Percentiles rank a stretch among this genome's conserved stretches.
These are phyloP conservation scores for Centrocercus urophasianus DNA, from an alignment of 2,113 vertebrate species.

Conservation along the genomic window DNA sequence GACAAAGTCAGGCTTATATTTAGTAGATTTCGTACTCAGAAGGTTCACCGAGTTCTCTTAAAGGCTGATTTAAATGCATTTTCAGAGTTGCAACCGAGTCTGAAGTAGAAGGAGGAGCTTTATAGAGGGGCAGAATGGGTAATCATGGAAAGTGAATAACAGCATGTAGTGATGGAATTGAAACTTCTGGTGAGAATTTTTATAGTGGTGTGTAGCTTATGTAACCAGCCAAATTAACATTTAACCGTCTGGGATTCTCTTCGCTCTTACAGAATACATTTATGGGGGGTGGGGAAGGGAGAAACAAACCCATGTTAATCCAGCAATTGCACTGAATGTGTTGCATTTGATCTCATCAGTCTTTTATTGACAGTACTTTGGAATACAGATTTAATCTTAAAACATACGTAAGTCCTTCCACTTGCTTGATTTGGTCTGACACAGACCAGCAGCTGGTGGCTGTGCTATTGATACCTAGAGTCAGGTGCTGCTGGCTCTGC, in stretches of 20 bases:
- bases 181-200: conserved; percentile 64
- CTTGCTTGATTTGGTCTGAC: not conserved
- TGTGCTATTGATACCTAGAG: not conserved
- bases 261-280: not conserved
- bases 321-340: not conserved
- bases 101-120: conserved; percentile 57
- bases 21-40: conserved; percentile 15
- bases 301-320: conserved; percentile 9
- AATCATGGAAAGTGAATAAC: conserved; percentile 49
- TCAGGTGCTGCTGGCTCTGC: not conserved
- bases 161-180: conserved; percentile 56
- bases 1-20: conserved; percentile 31
- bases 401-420: not conserved
- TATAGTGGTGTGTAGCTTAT: conserved; percentile 61
- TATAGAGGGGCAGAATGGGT: not conserved
- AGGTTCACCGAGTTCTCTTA: conserved; percentile 32
- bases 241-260: conserved; percentile 51
- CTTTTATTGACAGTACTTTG: conserved; percentile 1
- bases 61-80: conserved; percentile 20
- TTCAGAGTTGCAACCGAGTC: conserved; percentile 27
- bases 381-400: conserved; percentile 24
- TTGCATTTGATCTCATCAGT: conserved; percentile 24
- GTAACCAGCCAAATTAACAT: conserved; percentile 58
- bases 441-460: not conserved
- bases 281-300: not conserved